Conservation (phyloP, 2,888 invertebrate species). For the Bombyx huttoni region DNA sequence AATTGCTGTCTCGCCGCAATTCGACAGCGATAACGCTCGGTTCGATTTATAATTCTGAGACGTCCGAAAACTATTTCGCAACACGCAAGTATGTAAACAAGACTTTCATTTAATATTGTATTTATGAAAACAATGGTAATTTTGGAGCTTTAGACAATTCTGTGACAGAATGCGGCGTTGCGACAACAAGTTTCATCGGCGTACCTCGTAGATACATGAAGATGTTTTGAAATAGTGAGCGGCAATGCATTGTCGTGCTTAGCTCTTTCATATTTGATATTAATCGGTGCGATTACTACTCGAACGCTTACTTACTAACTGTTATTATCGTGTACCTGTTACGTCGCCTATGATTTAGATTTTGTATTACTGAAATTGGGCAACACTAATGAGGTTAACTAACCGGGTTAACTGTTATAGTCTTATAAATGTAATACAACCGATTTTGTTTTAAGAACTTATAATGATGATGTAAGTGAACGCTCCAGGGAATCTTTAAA, state of each 20-base stretch:
- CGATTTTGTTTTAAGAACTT: background rate
- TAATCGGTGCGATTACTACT: constrained; percentile 9
- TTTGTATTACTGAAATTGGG: background rate
- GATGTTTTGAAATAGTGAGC: constrained; percentile 30
- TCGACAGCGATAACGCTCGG: constrained; percentile 5
- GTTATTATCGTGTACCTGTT: constrained; percentile 3
- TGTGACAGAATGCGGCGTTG: constrained; percentile 1
- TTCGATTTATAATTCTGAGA: background rate
- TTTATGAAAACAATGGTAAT: background rate
- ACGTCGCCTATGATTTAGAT: background rate
- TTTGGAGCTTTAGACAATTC: background rate
- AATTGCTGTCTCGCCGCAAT: constrained; percentile 9
- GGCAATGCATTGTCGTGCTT: constrained; percentile 20
- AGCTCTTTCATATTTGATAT: constrained; percentile 24
- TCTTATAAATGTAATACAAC: background rate
- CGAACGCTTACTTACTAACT: constrained; percentile 2
- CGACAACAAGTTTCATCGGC: background rate
- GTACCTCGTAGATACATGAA: background rate
- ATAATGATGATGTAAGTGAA: background rate
- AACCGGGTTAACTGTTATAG: background rate
- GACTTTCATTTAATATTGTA: background rate
- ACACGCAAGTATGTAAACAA: background rate
- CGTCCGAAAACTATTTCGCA: background rate
- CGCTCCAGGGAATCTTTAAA: background rate
- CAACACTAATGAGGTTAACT: background rate